Conservation (phyloP, 2,888 invertebrate genomes). For the Leptogaster cylindrica region DNA sequence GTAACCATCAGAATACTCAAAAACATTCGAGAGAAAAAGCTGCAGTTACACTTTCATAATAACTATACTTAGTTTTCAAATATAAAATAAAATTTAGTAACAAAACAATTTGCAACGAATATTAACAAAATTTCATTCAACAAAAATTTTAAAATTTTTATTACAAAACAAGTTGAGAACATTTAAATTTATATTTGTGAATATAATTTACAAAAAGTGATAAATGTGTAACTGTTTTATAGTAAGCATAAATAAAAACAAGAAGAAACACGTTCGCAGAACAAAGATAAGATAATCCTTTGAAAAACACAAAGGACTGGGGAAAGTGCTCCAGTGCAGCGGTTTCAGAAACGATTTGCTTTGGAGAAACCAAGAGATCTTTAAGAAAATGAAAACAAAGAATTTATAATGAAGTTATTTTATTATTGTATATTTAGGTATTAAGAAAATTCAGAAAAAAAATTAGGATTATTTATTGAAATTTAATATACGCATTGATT, state of each 20-base stretch:
- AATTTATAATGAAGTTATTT: constrained; percentile 19
- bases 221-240: constrained; percentile 12
- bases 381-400: neutral
- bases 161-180: neutral
- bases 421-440: constrained; percentile 20
- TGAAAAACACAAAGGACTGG: too few relatives aligned
- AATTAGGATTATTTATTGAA: constrained; percentile 18
- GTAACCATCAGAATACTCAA: too few relatives aligned
- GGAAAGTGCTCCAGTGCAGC: too few relatives aligned
- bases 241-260: neutral
- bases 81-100: neutral
- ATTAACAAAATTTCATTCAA: constrained; percentile 16
- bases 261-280: neutral
- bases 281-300: neutral
- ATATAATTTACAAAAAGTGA: constrained; percentile 15
- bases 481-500: constrained; percentile 18
- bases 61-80: neutral
- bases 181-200: neutral
- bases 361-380: too few relatives aligned
- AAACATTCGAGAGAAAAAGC: too few relatives aligned
- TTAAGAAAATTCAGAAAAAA: neutral
- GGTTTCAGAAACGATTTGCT: too few relatives aligned
- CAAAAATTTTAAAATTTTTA: constrained; percentile 7
- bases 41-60: neutral
- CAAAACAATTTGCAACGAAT: constrained; percentile 1